Percentiles rank a stretch among this genome's conserved stretches.
Conservation (phyloP, 2,113 vertebrate species). For the Clupea harengus region DNA sequence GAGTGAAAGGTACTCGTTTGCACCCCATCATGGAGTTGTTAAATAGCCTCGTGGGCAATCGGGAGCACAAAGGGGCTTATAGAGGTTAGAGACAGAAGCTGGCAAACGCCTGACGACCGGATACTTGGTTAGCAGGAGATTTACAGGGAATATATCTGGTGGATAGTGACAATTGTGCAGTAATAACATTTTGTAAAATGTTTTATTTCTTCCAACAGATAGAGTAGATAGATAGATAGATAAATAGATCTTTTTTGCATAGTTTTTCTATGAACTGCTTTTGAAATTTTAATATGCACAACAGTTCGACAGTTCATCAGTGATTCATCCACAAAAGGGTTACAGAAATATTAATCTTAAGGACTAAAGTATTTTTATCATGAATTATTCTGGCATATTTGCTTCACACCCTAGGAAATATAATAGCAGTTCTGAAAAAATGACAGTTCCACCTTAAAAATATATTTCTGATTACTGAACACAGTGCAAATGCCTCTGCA, state of each 20-base stretch:
- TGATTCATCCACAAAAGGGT: background rate
- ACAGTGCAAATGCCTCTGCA: background rate
- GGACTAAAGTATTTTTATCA: no score
- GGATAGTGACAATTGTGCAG: background rate
- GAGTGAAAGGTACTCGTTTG: constrained; percentile 28
- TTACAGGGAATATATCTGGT: background rate
- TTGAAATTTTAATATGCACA: background rate
- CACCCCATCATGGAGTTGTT: constrained; percentile 10
- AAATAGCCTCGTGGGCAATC: background rate
- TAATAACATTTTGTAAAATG: background rate
- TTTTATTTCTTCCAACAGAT: background rate
- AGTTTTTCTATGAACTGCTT: background rate
- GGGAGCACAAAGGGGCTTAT: constrained; percentile 29
- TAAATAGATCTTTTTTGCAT: background rate
- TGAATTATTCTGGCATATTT: no score
- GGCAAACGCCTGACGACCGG: background rate
- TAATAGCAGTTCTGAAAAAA: background rate
- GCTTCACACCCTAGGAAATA: no score
- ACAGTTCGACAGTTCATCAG: background rate
- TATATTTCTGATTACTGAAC: background rate
- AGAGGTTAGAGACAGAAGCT: background rate
- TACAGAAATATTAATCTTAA: background rate
- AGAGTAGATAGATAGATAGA: background rate
- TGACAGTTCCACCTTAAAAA: background rate
- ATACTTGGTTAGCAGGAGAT: background rate